Conservation (phyloP, 2,797 vertebrate species). For the Heteromormyrus szaboi region DNA sequence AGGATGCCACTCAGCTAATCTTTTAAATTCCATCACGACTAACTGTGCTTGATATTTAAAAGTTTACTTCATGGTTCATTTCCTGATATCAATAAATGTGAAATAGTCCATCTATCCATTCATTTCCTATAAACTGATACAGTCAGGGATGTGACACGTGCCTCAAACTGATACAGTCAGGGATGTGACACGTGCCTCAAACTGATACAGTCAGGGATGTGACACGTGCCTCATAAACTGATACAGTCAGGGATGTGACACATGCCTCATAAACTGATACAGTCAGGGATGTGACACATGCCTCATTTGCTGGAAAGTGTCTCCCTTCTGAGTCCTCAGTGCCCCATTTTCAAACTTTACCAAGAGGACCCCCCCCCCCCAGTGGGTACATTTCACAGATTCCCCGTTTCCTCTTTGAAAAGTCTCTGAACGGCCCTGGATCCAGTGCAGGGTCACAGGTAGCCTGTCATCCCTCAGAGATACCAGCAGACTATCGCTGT, state of each 20-base stretch:
- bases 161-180: background rate
- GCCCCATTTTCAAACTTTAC: background rate
- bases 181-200: background rate
- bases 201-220: no score
- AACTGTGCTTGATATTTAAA: background rate
- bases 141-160: no score
- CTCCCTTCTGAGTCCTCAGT: background rate
- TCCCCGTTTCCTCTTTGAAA: background rate
- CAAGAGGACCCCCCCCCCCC: background rate
- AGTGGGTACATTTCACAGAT: background rate
- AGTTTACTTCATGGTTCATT: background rate
- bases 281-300: background rate
- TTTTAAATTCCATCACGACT: background rate
- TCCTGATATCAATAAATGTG: background rate
- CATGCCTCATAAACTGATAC: background rate
- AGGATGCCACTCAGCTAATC: background rate
- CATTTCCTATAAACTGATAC: background rate
- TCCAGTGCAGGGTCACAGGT: background rate
- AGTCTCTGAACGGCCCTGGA: background rate
- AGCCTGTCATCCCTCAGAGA: background rate
- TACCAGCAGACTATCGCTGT: background rate
- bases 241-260: no score
- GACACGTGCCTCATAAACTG: no score
- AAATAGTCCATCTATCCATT: background rate
- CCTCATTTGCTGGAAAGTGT: background rate